Conservation (phyloP, 2,113 vertebrate species). For the Psephotus haematonotus region DNA sequence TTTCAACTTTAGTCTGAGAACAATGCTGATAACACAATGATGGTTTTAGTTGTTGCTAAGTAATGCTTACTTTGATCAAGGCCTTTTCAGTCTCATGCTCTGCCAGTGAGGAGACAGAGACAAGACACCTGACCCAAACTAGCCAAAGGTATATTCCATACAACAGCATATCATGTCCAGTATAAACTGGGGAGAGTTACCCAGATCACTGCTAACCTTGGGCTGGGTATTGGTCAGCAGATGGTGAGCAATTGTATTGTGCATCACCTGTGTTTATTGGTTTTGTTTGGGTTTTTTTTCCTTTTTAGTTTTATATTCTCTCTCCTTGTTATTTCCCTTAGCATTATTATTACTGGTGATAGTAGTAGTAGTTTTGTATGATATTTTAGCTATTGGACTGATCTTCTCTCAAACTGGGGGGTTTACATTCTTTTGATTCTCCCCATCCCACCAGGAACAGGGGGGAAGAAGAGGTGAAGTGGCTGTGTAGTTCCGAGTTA, state of each 20-base stretch:
- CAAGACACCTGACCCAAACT: background rate
- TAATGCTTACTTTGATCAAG: background rate
- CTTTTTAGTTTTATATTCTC: background rate
- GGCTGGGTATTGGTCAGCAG: background rate
- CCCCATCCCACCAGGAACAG: background rate
- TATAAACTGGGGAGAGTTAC: background rate
- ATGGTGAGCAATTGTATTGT: background rate
- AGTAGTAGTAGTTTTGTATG: background rate
- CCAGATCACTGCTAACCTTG: background rate
- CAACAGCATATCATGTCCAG: background rate
- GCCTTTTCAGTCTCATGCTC: background rate
- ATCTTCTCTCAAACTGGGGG: background rate
- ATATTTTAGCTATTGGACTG: background rate
- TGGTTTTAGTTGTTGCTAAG: background rate
- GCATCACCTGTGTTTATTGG: background rate
- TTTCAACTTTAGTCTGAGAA: background rate
- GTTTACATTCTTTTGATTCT: background rate
- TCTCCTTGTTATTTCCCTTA: background rate
- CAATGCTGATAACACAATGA: background rate
- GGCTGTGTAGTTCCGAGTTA: background rate
- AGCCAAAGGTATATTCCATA: background rate
- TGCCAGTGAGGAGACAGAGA: background rate
- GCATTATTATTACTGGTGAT: background rate
- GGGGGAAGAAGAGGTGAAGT: background rate
- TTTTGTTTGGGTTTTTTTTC: background rate